phyloP scores from a whole-genome alignment of 1,140 invertebrate species.

The Halictus rubicundus region DNA sequence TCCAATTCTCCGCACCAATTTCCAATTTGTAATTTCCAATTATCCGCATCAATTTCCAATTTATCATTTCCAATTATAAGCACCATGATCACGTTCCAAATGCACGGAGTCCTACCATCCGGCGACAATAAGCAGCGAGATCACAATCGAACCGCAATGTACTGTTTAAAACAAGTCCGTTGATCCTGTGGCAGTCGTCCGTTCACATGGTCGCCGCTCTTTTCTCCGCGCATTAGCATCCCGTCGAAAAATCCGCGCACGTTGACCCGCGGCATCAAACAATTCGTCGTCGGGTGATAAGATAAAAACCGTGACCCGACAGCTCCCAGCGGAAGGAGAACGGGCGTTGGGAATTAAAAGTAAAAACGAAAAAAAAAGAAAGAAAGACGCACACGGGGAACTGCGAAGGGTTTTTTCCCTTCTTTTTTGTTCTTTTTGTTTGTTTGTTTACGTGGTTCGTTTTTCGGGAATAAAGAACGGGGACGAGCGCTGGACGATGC shows the following conservation, averaged over 20 bases:
- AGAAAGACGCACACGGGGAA: not conserved
- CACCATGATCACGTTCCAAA: too few species aligned
- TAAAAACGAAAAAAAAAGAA: conserved; percentile 6
- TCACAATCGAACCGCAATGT: too few species aligned
- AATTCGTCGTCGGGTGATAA: conserved; percentile 52
- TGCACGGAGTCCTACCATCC: too few species aligned
- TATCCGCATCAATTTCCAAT: too few species aligned
- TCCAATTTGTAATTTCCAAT: too few species aligned
- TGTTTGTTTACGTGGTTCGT: conserved; percentile 27
- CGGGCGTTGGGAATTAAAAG: not conserved
- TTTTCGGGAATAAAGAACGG: conserved; percentile 63
- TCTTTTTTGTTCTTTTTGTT: too few species aligned
- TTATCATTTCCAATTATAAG: too few species aligned
- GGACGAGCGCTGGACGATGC: conserved; percentile 66
- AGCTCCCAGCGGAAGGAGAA: not conserved
- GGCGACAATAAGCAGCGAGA: too few species aligned
- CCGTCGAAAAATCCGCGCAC: conserved; percentile 33
- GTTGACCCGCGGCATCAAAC: conserved; percentile 40
- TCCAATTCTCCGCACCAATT: too few species aligned
- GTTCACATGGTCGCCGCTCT: not conserved
- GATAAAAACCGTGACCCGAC: conserved; percentile 60
- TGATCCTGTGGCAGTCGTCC: not conserved
- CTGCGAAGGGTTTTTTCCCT: not conserved
- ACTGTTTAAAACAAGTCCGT: not conserved
- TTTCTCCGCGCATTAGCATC: not conserved